These are phyloP conservation scores for Meriones psammophilus DNA, from an alignment of 2,797 vertebrate genomes.

Conservation along the genomic window DNA sequence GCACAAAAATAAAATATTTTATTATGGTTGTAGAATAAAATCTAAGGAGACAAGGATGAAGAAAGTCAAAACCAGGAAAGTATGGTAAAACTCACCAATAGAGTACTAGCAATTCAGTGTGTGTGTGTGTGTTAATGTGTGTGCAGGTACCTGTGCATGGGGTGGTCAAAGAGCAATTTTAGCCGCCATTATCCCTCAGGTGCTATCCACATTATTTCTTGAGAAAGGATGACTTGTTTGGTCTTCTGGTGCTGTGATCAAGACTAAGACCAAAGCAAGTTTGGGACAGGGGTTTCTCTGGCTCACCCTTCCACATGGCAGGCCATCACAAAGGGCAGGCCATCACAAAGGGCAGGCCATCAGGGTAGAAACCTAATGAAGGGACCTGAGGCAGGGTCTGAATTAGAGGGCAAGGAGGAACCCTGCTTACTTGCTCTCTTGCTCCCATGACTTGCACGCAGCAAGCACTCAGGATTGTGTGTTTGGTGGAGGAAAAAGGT, in stretches of 20 bases:
- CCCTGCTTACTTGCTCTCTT: not conserved
- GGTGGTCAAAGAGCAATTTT: not conserved
- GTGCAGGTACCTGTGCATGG: not conserved
- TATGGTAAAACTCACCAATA: not conserved
- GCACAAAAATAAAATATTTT: slow-evolving; percentile 23
- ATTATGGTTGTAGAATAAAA: not conserved
- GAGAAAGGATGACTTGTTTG: not conserved
- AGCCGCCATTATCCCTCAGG: not conserved
- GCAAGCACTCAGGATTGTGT: not conserved
- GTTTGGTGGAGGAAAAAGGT: too few species aligned
- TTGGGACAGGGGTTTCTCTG: not conserved
- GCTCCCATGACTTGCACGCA: not conserved
- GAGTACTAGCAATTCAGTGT: not conserved
- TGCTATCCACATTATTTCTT: not conserved
- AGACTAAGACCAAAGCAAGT: not conserved
- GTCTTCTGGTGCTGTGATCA: not conserved
- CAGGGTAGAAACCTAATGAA: not conserved
- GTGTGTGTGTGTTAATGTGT: not conserved
- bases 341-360: not conserved
- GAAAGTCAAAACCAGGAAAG: not conserved
- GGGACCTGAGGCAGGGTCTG: not conserved
- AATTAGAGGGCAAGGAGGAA: not conserved
- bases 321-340: not conserved
- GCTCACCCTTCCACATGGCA: not conserved
- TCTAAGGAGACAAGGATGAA: not conserved